These are phyloP conservation scores for Trochalopteron elliotii DNA, from an alignment of 2,113 vertebrate species.

Conservation along the genomic window DNA sequence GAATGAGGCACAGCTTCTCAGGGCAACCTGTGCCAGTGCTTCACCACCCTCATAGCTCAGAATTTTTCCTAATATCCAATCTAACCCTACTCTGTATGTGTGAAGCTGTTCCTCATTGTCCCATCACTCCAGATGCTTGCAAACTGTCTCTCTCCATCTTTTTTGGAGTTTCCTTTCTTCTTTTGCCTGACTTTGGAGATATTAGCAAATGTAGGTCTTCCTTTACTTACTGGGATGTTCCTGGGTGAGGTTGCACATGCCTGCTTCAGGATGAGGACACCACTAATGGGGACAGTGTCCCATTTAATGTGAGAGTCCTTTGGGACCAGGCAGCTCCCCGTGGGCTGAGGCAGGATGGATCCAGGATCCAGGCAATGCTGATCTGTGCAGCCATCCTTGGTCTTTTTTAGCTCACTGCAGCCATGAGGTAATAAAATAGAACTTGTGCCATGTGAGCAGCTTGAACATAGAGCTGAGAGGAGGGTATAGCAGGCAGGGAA, in stretches of 20 bases:
- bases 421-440: not conserved
- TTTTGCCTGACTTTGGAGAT: not conserved
- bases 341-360: not conserved
- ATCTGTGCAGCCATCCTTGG: not conserved
- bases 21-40: rapidly evolving
- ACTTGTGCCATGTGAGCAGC: not conserved
- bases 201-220: not conserved
- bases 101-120: not conserved
- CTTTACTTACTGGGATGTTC: not conserved
- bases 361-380: not conserved
- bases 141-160: not conserved
- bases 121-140: not conserved
- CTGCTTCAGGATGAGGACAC: not conserved
- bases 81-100: not conserved
- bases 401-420: not conserved
- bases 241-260: not conserved
- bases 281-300: not conserved
- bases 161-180: not conserved
- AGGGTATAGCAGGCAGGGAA: not conserved
- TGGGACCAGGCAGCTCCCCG: not conserved
- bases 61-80: not conserved
- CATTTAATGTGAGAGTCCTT: rapidly evolving
- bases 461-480: not conserved
- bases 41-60: not conserved
- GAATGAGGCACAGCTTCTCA: not conserved